Evolutionary conservation across 2,113 vertebrate species (phyloP).

Genomic region (Onychorhynchus coronatus): DNA sequence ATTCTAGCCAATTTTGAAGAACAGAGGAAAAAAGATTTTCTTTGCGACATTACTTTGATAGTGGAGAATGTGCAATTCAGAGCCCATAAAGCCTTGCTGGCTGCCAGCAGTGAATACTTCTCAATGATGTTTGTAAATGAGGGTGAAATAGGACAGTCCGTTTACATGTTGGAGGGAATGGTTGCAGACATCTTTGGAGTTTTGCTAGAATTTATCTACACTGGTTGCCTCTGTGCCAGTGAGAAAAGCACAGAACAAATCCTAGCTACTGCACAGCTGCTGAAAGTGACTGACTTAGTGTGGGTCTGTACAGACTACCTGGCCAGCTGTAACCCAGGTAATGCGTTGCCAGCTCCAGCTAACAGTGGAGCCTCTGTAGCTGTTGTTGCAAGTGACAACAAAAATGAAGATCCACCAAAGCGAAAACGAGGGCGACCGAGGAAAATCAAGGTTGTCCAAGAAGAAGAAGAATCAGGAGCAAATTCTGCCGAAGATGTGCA

Average conservation of each 20-base stretch:
- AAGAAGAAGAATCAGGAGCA: slow-evolving; percentile 47
- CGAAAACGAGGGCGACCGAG: slow-evolving; percentile 87
- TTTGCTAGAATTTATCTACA: slow-evolving; percentile 93
- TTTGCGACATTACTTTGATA: slow-evolving; percentile 92
- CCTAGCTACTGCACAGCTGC: slow-evolving; percentile 84
- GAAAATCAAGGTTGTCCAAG: slow-evolving; percentile 66
- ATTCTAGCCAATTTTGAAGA: slow-evolving; percentile 85
- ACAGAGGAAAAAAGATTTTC: slow-evolving; percentile 84
- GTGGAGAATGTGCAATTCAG: slow-evolving; percentile 89
- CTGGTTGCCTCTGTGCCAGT: slow-evolving; percentile 81
- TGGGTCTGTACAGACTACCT: slow-evolving; percentile 78
- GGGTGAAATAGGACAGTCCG: slow-evolving; percentile 74
- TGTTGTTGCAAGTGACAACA: slow-evolving; percentile 17
- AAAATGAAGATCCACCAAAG: slow-evolving; percentile 66
- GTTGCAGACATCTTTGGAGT: slow-evolving; percentile 79
- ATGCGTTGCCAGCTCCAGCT: neutral
- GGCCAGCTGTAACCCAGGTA: neutral
- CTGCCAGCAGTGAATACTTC: slow-evolving; percentile 95
- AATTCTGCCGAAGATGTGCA: slow-evolving; percentile 60
- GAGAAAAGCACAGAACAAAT: slow-evolving; percentile 81
- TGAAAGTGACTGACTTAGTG: slow-evolving; percentile 86
- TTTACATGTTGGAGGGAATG: slow-evolving; percentile 87
- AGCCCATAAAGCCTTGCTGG: slow-evolving; percentile 93
- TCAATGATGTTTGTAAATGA: slow-evolving; percentile 88
- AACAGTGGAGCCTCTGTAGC: neutral